These are phyloP conservation scores for Protonemura montana DNA, from an alignment of 2,888 invertebrate species.

Conservation along the genomic window DNA sequence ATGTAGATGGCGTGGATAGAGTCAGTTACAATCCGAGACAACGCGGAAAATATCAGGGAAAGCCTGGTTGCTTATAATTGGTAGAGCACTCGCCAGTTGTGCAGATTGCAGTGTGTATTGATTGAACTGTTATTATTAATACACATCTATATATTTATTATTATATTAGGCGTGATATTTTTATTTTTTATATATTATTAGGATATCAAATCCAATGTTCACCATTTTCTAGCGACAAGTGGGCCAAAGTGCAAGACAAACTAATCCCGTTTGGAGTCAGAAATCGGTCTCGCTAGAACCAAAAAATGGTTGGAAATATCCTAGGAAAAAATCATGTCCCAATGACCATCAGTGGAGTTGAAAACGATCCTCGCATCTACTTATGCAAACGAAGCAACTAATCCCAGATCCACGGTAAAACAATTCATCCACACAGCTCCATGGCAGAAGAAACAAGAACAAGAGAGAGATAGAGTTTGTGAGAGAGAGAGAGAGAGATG, in stretches of 20 bases:
- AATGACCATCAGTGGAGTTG: background rate
- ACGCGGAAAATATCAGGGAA: too few relatives aligned
- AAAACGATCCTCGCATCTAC: conserved; percentile 8
- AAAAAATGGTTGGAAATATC: background rate
- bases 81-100: too few relatives aligned
- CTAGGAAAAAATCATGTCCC: background rate
- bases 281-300: background rate
- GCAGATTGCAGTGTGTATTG: too few relatives aligned
- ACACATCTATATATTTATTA: too few relatives aligned
- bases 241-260: too few relatives aligned
- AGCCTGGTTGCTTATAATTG: too few relatives aligned
- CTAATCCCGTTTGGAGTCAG: background rate
- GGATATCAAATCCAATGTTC: too few relatives aligned
- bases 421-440: conserved; percentile 13
- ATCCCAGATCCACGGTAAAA: conserved; percentile 14
- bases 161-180: too few relatives aligned
- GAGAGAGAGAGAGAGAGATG: background rate
- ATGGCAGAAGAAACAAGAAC: background rate
- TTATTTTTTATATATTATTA: too few relatives aligned
- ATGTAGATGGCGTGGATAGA: background rate
- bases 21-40: too few relatives aligned
- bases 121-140: too few relatives aligned
- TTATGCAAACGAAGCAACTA: conserved; percentile 38
- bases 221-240: too few relatives aligned
- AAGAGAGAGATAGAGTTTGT: background rate